These are phyloP conservation scores for Trogon melanurus DNA, from an alignment of 2,113 vertebrate genomes.

Conservation along the genomic window DNA sequence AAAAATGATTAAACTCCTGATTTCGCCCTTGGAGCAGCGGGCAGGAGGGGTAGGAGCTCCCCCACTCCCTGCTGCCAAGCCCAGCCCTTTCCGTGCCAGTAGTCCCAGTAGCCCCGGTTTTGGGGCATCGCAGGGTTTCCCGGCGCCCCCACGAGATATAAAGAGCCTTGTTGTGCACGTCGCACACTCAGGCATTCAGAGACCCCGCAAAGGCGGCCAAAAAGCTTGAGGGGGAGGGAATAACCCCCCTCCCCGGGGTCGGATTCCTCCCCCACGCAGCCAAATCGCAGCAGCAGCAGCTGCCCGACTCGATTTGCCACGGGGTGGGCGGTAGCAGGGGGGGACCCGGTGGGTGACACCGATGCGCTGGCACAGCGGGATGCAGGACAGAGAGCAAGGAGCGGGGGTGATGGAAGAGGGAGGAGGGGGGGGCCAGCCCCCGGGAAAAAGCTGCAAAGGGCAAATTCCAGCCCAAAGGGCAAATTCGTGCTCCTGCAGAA, in stretches of 20 bases:
- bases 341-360: not conserved
- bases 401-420: too few species aligned
- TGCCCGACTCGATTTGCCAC: not conserved
- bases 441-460: not conserved
- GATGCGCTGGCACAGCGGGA: rapidly evolving
- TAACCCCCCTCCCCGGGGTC: not conserved
- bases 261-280: constrained; percentile 40
- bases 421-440: not conserved
- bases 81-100: not conserved
- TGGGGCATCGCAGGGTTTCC: not conserved
- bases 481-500: not conserved
- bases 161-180: constrained; percentile 41
- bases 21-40: rapidly evolving
- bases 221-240: not conserved
- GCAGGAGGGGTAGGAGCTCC: too few species aligned
- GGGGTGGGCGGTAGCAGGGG: not conserved
- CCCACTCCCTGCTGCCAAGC: not conserved
- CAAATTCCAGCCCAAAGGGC: constrained; percentile 35
- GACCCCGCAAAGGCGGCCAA: constrained; percentile 26
- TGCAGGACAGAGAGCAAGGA: not conserved
- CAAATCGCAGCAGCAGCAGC: not conserved
- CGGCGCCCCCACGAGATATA: not conserved
- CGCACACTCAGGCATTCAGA: constrained; percentile 48
- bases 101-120: not conserved
- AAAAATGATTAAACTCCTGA: not conserved